phyloP scores from a whole-genome alignment of 2,888 invertebrate species.

The Papilio demoleus region DNA sequence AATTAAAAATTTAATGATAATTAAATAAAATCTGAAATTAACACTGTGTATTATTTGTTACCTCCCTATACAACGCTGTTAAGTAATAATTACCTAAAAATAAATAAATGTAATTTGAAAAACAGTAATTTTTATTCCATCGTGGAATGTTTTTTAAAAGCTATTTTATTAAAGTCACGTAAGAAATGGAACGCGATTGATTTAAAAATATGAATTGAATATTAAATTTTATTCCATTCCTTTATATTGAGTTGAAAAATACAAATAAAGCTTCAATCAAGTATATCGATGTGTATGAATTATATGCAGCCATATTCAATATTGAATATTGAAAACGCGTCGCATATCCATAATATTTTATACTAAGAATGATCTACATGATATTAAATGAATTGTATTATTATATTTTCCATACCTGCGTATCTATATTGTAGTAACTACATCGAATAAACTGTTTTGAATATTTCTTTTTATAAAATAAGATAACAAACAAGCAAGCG shows the following conservation, averaged over 20 bases:
- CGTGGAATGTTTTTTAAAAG: neutral
- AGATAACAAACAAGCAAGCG: too few species aligned
- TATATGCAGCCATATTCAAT: neutral
- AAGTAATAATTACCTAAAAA: neutral
- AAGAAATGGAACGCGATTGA: constrained; percentile 17
- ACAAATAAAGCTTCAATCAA: neutral
- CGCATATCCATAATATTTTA: too few species aligned
- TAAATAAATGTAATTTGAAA: too few species aligned
- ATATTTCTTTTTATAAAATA: too few species aligned
- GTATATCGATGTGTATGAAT: neutral
- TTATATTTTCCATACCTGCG: neutral
- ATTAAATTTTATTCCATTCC: neutral
- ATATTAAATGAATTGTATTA: neutral
- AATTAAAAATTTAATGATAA: constrained; percentile 53
- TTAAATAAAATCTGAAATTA: constrained; percentile 50
- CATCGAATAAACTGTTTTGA: too few species aligned
- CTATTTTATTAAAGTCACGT: constrained; percentile 24
- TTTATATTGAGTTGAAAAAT: neutral
- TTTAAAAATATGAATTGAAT: constrained; percentile 15
- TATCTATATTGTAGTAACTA: neutral
- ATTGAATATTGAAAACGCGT: neutral
- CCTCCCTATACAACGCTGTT: neutral
- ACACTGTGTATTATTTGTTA: neutral
- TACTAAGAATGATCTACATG: too few species aligned
- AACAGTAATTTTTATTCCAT: too few species aligned